Base-by-base conservation (phyloP, 2,888 invertebrate genomes). In the Agelastica alni region DNA sequence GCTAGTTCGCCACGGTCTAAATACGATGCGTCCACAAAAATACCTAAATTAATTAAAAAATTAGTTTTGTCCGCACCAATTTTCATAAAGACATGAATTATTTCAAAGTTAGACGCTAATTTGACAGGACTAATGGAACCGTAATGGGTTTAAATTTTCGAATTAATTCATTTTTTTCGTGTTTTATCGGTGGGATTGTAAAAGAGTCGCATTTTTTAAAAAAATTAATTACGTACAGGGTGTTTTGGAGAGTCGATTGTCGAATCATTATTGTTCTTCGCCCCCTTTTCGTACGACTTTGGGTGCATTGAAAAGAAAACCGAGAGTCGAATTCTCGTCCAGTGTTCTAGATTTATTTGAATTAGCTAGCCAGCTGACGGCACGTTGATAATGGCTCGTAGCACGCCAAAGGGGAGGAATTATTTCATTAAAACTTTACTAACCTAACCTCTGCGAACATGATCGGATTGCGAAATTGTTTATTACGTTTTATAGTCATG, bases 261-360 rank as follows among this genome's bases (percentile, higher is more conserved):
- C n/a, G n/a, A n/a, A n/a, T n/a, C n/a, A n/a, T n/a, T 26, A 26
- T 26, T 26, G 6, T 26, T 6, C 9, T 26, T 26, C 9, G 26
- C 26, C 26, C 26, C 10, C n/a, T n/a, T 16, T 7, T 13, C n/a
- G 6, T 42, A 42, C 12, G 18, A 5, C 45, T 32, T 10, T 12
- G 22, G 32, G 18, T 32, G 34, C 47, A 51, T 52, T 28, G 44
- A 54, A 46, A 51, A 44, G 17, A 49, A 48, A 52, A 39, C 48
- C 37, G 34, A 51, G 53, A 59, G 47, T 46, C 48, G 57, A 57
- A 57, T 55, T 51, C 52, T 57, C 55, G 60, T 60, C 57, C 55
- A 53, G 57, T 52, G 57, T 51, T 51, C 51, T 53, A 61, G 60
- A 64, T 64, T 64, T 64, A 64, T 64, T 62, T 62, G 61, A 64